phyloP scores from a whole-genome alignment of 2,888 invertebrate species.

The Clanis bilineata region DNA sequence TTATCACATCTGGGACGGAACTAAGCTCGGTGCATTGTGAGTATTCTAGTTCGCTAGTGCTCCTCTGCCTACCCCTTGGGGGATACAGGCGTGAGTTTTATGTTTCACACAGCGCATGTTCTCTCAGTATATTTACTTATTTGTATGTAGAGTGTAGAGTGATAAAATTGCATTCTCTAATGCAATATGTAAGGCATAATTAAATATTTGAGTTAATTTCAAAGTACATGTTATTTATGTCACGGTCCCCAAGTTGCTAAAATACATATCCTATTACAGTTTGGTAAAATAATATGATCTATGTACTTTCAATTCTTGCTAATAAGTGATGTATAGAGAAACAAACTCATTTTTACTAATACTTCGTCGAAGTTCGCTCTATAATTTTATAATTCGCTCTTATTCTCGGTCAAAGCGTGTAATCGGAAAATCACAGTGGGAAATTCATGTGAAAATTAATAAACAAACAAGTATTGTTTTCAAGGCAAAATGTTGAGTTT shows the following conservation, averaged over 20 bases:
- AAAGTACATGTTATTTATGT: not conserved
- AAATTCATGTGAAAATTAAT: not conserved
- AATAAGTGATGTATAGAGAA: too few relatives aligned
- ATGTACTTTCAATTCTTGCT: not conserved
- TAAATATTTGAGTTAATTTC: not conserved
- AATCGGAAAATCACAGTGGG: not conserved
- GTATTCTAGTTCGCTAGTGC: too few relatives aligned
- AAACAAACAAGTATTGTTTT: not conserved
- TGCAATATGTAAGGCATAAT: not conserved
- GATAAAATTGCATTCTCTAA: not conserved
- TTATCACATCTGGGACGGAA: too few relatives aligned
- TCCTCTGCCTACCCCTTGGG: too few relatives aligned
- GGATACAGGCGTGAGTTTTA: too few relatives aligned
- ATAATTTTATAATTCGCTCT: not conserved
- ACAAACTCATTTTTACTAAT: too few relatives aligned
- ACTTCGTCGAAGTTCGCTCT: too few relatives aligned
- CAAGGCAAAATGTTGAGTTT: not conserved
- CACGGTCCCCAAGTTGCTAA: not conserved
- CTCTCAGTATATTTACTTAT: not conserved
- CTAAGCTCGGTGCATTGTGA: too few relatives aligned
- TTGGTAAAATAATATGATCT: not conserved
- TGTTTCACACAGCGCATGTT: too few relatives aligned
- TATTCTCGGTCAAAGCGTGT: not conserved
- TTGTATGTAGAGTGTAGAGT: not conserved
- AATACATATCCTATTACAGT: slow-evolving; percentile 1